Evolutionary conservation across 1,140 invertebrate species (phyloP).

Genomic region (Caerostris darwini): DNA sequence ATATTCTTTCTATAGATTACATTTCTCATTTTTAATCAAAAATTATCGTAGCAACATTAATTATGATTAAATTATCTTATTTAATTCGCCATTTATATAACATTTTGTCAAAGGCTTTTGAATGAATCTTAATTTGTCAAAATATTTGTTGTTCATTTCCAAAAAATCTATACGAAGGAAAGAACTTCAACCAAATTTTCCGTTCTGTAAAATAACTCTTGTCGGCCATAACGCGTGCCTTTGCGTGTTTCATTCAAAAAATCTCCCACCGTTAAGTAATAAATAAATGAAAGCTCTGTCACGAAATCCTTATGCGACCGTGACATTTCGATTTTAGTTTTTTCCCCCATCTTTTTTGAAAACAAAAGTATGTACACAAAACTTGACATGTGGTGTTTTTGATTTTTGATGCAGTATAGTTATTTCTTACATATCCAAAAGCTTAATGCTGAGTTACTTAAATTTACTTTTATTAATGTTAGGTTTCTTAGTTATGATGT

Average conservation of each 20-base stretch:
- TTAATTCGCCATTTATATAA: neutral
- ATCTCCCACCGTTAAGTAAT: neutral
- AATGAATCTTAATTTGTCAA: neutral
- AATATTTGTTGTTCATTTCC: neutral
- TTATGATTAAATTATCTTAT: too few species aligned
- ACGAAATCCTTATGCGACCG: constrained; percentile 9
- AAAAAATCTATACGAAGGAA: neutral
- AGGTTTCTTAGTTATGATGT: too few species aligned
- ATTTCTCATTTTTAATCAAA: too few species aligned
- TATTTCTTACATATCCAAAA: neutral
- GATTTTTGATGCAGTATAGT: neutral
- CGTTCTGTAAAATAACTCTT: neutral
- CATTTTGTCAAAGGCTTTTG: neutral
- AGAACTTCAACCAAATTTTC: neutral
- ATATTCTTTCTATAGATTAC: too few species aligned
- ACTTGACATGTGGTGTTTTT: neutral
- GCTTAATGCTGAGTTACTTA: too few species aligned
- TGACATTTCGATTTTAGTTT: neutral
- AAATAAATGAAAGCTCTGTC: constrained; percentile 24
- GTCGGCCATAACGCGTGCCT: neutral
- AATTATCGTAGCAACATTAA: too few species aligned
- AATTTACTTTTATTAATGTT: too few species aligned
- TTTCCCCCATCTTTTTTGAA: neutral
- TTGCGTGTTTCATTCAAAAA: neutral
- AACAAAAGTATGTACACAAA: constrained; percentile 26